Conservation (phyloP, 2,113 vertebrate species). For the Mus musculus region DNA sequence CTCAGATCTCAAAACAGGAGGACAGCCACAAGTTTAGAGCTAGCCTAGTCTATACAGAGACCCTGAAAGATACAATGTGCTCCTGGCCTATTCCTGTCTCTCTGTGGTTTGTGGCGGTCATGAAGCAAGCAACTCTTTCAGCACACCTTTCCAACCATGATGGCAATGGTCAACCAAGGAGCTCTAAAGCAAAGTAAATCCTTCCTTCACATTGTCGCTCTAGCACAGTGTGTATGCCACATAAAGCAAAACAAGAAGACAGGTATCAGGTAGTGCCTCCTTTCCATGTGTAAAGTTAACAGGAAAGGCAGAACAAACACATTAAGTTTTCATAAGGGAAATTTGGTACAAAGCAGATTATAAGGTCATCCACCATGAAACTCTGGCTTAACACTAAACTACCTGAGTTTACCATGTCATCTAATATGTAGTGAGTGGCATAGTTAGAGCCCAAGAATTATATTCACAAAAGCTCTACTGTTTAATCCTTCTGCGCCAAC, state of each 20-base stretch:
- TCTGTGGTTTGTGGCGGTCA: background rate
- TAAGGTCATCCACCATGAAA: background rate
- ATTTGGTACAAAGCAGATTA: slow-evolving; percentile 24
- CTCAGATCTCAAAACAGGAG: background rate
- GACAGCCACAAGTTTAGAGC: background rate
- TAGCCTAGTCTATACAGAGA: background rate
- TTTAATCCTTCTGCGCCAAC: background rate
- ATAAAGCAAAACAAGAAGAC: slow-evolving; percentile 4
- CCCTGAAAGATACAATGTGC: background rate
- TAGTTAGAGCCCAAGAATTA: background rate
- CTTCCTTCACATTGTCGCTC: background rate
- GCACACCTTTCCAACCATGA: background rate
- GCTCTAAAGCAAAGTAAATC: background rate
- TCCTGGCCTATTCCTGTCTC: background rate
- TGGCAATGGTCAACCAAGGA: background rate
- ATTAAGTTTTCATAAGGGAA: background rate
- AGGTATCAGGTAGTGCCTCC: background rate
- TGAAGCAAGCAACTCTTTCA: background rate
- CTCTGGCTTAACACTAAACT: slow-evolving; percentile 29
- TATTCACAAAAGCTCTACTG: slow-evolving; percentile 26
- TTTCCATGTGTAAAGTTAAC: slow-evolving; percentile 33
- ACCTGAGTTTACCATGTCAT: slow-evolving; percentile 40
- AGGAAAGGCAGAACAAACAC: slow-evolving; percentile 34
- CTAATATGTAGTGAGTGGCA: background rate
- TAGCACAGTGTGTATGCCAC: background rate